phyloP scores from a whole-genome alignment of 37 sponge, comb jelly and placozoan species.

The Bolinopsis microptera region DNA sequence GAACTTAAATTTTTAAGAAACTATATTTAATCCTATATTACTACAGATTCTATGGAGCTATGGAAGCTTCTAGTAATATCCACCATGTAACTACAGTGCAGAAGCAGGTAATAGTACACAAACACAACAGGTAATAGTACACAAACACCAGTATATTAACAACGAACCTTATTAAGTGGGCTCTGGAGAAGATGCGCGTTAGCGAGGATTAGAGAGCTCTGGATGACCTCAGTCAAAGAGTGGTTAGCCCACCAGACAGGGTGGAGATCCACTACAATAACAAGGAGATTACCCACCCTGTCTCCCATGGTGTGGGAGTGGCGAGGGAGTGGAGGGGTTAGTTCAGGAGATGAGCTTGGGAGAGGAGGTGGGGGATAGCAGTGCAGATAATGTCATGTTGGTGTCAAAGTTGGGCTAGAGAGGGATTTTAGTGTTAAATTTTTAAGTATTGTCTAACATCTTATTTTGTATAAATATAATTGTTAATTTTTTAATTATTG shows the following conservation, averaged over 20 bases:
- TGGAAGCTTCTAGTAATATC: too few species aligned
- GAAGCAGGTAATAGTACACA: too few species aligned
- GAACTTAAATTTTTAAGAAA: too few species aligned
- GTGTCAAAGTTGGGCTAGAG: background rate
- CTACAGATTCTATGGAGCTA: too few species aligned
- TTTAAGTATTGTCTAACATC: too few species aligned
- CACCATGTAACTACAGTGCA: too few species aligned
- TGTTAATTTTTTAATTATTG: too few species aligned
- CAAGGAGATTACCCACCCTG: background rate
- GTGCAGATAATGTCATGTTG: background rate
- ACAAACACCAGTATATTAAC: too few species aligned
- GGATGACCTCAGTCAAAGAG: background rate
- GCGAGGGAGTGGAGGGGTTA: background rate
- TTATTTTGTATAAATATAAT: too few species aligned
- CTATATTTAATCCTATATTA: too few species aligned
- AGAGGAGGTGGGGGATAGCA: background rate
- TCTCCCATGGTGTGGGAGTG: background rate
- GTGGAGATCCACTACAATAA: conserved; percentile 15
- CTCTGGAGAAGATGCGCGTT: conserved; percentile 45
- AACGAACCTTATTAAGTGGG: conserved; percentile 40
- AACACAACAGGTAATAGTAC: too few species aligned
- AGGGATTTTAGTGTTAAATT: background rate
- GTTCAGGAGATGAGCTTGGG: background rate
- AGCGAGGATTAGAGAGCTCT: background rate
- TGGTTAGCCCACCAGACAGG: conserved; percentile 66